Evolutionary conservation across 2,113 vertebrate genomes (phyloP).

Genomic region (Dasyurus viverrinus): DNA sequence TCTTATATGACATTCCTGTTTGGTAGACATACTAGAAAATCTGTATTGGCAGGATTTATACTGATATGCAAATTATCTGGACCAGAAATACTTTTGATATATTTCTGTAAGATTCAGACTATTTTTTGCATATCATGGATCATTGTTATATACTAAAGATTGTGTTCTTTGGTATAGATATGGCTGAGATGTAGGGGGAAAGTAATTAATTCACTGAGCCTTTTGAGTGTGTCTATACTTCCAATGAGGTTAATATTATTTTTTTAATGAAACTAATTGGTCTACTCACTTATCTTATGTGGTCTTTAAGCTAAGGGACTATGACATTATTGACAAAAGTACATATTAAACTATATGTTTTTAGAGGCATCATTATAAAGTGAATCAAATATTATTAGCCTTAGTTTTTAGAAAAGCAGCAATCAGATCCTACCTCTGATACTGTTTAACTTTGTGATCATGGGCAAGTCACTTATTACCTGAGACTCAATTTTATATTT

Average conservation of each 20-base stretch:
- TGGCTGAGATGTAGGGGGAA: background rate
- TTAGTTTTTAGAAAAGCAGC: background rate
- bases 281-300: background rate
- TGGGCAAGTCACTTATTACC: background rate
- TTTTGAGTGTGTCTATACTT: background rate
- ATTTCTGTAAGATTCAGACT: background rate
- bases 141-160: background rate
- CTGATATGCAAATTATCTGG: background rate
- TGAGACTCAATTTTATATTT: background rate
- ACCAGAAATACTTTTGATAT: background rate
- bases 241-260: background rate
- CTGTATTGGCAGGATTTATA: slow-evolving; percentile 28
- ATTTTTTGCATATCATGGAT: background rate
- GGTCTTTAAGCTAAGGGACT: background rate
- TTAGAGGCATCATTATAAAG: background rate
- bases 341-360: background rate
- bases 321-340: background rate
- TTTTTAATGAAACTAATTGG: background rate
- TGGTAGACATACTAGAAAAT: background rate
- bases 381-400: background rate
- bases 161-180: background rate
- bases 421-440: background rate
- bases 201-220: background rate
- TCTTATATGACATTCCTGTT: background rate
- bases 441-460: background rate